Conservation (phyloP, 2,113 vertebrate genomes). For the Petrocephalus zakoni region DNA sequence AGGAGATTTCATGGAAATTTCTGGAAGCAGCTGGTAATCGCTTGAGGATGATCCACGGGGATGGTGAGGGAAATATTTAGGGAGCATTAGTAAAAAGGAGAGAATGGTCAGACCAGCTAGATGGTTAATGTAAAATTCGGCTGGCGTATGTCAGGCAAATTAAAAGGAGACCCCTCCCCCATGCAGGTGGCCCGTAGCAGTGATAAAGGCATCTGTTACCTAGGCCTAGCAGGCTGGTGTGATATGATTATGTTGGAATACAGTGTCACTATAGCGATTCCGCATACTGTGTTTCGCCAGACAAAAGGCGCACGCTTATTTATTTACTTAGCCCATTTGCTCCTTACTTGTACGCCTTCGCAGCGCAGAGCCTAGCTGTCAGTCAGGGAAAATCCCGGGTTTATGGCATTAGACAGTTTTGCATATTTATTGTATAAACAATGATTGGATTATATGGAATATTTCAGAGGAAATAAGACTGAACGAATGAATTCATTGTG, state of each 20-base stretch:
- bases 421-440: conserved; percentile 18
- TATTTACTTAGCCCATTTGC: not conserved
- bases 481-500: not conserved
- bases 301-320: not conserved
- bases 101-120: not conserved
- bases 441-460: conserved; percentile 15
- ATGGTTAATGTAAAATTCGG: not conserved
- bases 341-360: not conserved
- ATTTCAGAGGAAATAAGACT: conserved; percentile 2
- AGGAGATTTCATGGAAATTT: not conserved
- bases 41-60: not conserved
- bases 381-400: conserved; percentile 6
- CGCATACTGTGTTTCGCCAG: not conserved
- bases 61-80: not conserved
- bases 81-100: not conserved
- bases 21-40: not conserved
- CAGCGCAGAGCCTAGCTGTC: not conserved
- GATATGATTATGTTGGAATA: not conserved
- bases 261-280: not conserved
- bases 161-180: not conserved
- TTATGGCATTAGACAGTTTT: conserved; percentile 1
- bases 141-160: not conserved
- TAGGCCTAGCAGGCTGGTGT: not conserved
- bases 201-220: not conserved
- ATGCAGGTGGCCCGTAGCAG: not conserved